Base-by-base conservation (phyloP, 2,113 vertebrate species). In the Planiliza haematocheilus region DNA sequence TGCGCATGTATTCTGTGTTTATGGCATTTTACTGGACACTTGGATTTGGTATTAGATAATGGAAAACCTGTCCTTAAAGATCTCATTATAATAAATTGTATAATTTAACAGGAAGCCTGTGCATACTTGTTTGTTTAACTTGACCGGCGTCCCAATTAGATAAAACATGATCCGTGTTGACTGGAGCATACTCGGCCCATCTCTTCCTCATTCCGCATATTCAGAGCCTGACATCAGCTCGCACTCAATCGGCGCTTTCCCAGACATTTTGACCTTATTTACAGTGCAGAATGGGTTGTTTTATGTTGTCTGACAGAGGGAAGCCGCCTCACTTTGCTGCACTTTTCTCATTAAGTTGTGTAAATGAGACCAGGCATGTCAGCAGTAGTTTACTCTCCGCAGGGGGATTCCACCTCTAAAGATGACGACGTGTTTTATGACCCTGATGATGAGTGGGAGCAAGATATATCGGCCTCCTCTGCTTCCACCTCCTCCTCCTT, bases 401-500 rank as follows among this genome's bases (percentile, higher is more conserved):
- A 99, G 98, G 94, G 85, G 73, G 92, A 93, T 46, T 64, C 89
- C 43, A 73, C 74, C 75, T 90, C 83, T 81, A 94, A 90, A 92
- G 88, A 93, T 90, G 96, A 95, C 62, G 95, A 96, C 63, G 84
- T 97, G 68, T 97, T 98, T 94, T 97, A 96, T 80, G 94, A 96
- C 81, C 97, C 97, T 38, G 92, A 91, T 85, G 97, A 98, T 91
- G 96, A 97, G 65, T 99, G 98, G 98, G 97, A 99, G 63, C 95
- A 95, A 72, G 97, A 99, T 90, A 83, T 99, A 85, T 95, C 94
- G 30, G 90, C 87, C 51, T 90, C 89, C 30, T 92, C 89, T 17
- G 64, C 95, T 0, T 56, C 92, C 0, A 49, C 91, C 0, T 39
- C 95, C 24, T 30, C 24, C 17, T 93, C 91, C 7, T 90, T 98